Base-by-base conservation (phyloP, 2,113 vertebrate genomes). In the Lasiurus borealis region DNA sequence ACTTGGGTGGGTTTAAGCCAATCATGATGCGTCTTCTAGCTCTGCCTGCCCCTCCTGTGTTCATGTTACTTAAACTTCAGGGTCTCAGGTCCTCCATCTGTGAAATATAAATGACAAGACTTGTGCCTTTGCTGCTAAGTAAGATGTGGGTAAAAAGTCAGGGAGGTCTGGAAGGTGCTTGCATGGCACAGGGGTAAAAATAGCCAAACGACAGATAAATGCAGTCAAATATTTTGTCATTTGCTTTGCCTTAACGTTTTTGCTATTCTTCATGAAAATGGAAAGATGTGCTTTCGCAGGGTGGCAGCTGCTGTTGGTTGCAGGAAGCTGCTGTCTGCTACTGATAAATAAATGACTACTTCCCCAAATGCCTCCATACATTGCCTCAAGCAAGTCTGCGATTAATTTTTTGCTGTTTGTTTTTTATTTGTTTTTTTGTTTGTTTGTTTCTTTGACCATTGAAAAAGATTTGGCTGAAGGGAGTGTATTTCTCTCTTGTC, bases 141-240 rank as follows among this genome's bases (percentile, higher is more conserved):
- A 94, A 87, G 76, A 82, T 44, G 18, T 87, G 69, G 68, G 57
- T 69, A 44, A 93, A 78, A 88, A 88, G 52, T 90, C 73, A 71
- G 27, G 72, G 88, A 95, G 85, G 85, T 76, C 85, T 92, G 68
- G 11, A 54, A 95, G 75, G 52, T 7, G 1, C 77, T 52, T 94
- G 73, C 62, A 31, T 54, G 71, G 59, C 40, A n/a, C 8, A 34
- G 85, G 81, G 82, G 69, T 95, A 94, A 95, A 96, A 95, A 96
- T 94, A 96, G 93, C 95, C 88, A 18, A 88, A 86, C 93, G 90
- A 72, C 94, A 96, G 82, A 95, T 82, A 95, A 92, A 95, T 71
- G 69, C 82, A 94, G 72, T 95, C 81, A 92, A 94, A 95, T 90
- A 96, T 96, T 95, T 95, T 97, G 91, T 97, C 93, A 95, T 93